Evolutionary conservation across 2,888 invertebrate species (phyloP), one percentile per base, ranked within the genome.

Genomic region (Lobophora halterata): DNA sequence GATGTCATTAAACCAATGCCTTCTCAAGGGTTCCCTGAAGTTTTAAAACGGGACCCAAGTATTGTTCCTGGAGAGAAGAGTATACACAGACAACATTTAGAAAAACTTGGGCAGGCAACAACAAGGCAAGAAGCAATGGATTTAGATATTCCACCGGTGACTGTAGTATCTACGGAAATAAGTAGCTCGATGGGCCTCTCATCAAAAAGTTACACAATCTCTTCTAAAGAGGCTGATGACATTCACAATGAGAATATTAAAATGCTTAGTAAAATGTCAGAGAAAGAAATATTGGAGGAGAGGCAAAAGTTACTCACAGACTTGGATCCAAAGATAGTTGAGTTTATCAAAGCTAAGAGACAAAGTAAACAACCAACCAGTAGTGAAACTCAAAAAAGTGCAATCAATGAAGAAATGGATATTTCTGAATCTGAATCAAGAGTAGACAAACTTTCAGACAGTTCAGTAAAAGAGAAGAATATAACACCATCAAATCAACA

Each of bases 191-290:
- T 47, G 33, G 76, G 72, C 45, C 40, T 83, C 3, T 71, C 71
- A 23, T 27, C 53, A n/a, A 71, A 80, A 57, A 90, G 89, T 59
- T 88, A 69, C 39, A 78, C 90, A 5, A 46, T 90, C 18, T 79
- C 88, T 13, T 78, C 81, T 1, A 52, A 77, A 26, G 88, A 90
- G 32, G 88, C 89, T 1, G 62, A 65, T 21, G 79, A 89, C 55
- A 93, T 97, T 40, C 95, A 97, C 60, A 72, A 82, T 48, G 93
- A 95, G 74, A 97, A 97, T 76, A 25, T 93, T 0, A 78, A 89
- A 52, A 77, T 90, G 37, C 65, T 97, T 5, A 81, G 85, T 20
- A 74, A 89, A 61, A 93, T 97, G 94, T 89, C 90, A 1, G 83
- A 90, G 50, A 87, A 91, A 32, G 94, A 97, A 58, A 96, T 97